phyloP scores from a whole-genome alignment of 2,888 invertebrate genomes.

The Aricia artaxerxes region DNA sequence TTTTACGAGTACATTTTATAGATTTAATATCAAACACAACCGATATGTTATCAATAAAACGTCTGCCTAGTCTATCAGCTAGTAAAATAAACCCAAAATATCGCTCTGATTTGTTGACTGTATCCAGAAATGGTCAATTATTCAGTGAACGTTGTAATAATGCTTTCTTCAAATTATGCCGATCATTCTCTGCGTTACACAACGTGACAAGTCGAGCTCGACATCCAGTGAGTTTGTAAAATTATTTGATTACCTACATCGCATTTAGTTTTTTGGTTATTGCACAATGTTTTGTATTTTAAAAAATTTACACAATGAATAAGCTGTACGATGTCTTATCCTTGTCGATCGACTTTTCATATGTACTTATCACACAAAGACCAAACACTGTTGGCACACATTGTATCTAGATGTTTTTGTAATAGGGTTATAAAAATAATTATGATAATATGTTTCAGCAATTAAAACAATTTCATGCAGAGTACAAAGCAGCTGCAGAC shows the following conservation, averaged over 20 bases:
- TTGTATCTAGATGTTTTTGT: no score
- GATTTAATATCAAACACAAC: not conserved
- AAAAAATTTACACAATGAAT: not conserved
- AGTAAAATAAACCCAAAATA: conserved; percentile 62
- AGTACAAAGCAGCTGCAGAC: conserved; percentile 80
- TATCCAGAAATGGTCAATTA: conserved; percentile 49
- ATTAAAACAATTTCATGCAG: conserved; percentile 64
- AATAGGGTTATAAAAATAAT: not conserved
- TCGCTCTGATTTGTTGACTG: conserved; percentile 50
- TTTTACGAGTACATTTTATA: not conserved
- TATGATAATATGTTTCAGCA: conserved; percentile 47
- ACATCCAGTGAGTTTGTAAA: conserved; percentile 57
- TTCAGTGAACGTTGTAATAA: conserved; percentile 53
- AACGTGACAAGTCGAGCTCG: conserved; percentile 57
- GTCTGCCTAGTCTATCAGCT: conserved; percentile 58
- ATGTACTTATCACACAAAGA: no score
- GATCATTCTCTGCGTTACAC: conserved; percentile 62
- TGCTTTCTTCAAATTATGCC: conserved; percentile 58
- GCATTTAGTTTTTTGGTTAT: conserved; percentile 32
- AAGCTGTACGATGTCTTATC: no score
- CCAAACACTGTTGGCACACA: no score
- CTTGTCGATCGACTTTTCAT: not conserved
- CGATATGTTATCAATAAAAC: conserved; percentile 65
- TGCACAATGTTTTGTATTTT: conserved; percentile 39
- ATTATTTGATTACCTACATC: not conserved